Conservation (phyloP, 2,888 invertebrate genomes). For the Podabrus alpinus region DNA sequence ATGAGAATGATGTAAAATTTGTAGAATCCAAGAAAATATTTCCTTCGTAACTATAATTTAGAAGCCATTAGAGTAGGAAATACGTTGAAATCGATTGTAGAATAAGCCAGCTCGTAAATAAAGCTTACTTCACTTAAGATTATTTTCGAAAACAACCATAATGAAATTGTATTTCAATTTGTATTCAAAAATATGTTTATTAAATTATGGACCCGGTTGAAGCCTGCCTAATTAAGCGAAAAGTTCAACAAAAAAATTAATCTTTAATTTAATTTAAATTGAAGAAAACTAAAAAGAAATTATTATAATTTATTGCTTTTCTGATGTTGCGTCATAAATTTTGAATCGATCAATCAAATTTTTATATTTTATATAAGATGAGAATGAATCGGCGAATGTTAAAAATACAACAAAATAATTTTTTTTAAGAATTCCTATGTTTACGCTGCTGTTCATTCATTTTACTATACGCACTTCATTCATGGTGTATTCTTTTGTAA, state of each 20-base stretch:
- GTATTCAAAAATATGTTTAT: background rate
- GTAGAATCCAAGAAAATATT: conserved; percentile 15
- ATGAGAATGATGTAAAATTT: conserved; percentile 9
- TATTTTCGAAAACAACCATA: background rate
- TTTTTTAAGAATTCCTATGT: background rate
- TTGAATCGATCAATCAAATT: background rate
- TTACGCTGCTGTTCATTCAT: background rate
- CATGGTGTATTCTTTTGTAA: background rate
- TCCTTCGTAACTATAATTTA: conserved; percentile 17
- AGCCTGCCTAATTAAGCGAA: background rate
- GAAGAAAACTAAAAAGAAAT: background rate
- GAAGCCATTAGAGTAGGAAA: conserved; percentile 7
- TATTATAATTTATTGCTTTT: too few relatives aligned
- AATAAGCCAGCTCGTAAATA: conserved; percentile 12
- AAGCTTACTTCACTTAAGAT: conserved; percentile 8
- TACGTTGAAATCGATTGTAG: conserved; percentile 14
- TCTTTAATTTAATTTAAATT: background rate
- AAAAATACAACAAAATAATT: background rate
- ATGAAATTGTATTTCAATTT: background rate
- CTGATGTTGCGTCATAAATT: too few relatives aligned
- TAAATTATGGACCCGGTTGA: background rate
- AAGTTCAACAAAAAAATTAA: background rate
- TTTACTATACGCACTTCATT: background rate
- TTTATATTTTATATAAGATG: background rate
- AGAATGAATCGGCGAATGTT: background rate